A percentile compares a stretch with the other conserved stretches of the same genome.
Evolutionary conservation across 2,113 vertebrate species (phyloP).

Genomic region (Pygathrix nemaeus): DNA sequence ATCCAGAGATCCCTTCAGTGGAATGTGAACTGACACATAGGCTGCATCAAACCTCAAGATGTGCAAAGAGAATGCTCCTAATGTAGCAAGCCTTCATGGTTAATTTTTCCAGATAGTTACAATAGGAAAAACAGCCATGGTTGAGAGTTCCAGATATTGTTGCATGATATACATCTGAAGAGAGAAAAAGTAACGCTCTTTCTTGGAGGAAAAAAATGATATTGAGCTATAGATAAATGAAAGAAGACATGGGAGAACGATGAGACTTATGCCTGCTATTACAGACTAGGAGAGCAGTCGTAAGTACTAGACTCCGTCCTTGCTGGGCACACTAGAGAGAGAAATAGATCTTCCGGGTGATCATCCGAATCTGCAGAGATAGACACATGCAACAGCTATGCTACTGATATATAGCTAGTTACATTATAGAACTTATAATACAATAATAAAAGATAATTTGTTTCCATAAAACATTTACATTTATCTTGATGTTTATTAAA

Average conservation of each 20-base stretch:
- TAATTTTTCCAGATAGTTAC: not conserved
- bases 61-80: not conserved
- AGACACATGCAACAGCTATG: not conserved
- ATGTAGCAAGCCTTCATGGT: not conserved
- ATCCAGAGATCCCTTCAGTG: not conserved
- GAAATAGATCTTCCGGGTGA: not conserved
- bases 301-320: not conserved
- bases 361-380: not conserved
- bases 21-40: not conserved
- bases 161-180: not conserved
- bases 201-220: not conserved
- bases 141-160: not conserved
- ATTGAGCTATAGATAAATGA: not conserved
- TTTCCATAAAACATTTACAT: not conserved
- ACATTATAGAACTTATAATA: not conserved
- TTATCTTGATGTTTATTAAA: not conserved
- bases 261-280: too few relatives aligned
- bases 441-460: not conserved
- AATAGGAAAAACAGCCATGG: not conserved
- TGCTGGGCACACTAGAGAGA: not conserved
- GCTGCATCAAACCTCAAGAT: not conserved
- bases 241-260: not conserved
- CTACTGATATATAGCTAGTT: not conserved
- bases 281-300: not conserved
- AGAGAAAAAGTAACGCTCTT: not conserved